Evolutionary conservation across 2,888 invertebrate species (phyloP), one percentile per base, ranked within the genome.

Genomic region (Tillus elongatus): DNA sequence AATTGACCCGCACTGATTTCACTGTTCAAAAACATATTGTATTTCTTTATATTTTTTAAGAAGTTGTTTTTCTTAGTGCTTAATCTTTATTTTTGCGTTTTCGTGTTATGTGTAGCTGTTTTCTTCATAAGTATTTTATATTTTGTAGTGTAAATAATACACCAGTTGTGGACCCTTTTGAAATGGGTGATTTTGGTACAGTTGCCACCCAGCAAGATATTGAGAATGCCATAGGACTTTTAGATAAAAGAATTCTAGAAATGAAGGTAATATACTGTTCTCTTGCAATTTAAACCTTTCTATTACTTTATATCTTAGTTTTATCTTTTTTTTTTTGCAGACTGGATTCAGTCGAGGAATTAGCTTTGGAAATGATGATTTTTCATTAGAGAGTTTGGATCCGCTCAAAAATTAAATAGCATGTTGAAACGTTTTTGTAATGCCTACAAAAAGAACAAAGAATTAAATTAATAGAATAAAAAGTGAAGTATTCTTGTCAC

Each of bases 351-450:
- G 83, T 67, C 75, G 85, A 67, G 89, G 89, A 50, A 73, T 89
- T 57, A 76, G 83, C 46, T 85, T 90, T 68, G 88, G 87, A 56
- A 85, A 87, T 61, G 92, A 92, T 65, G 92, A 93, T 70, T 95
- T 95, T 70, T 87, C 88, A 51, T 70, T 93, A 67, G 92, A 91
- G 63, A 90, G 89, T 67, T 75, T 93, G 64, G 93, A 93, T 73
- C 93, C 93, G 42, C 70, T 93, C 55, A 88, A 88, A 62, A 75
- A 76, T 65, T 76, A 65, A 71, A 36, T 58, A 39, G 42, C n/a
- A 6, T 15, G 10, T 10, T n/a, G n/a, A n/a, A n/a, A n/a, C n/a
- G n/a, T n/a, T n/a, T n/a, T n/a, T n/a, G n/a, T n/a, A n/a, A n/a
- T n/a, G n/a, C n/a, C n/a, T n/a, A n/a, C n/a, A n/a, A n/a, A n/a